Evolutionary conservation across 2,797 vertebrate genomes (phyloP), one percentile per base, ranked within the genome.

Genomic region (Acrocephalus scirpaceus): DNA sequence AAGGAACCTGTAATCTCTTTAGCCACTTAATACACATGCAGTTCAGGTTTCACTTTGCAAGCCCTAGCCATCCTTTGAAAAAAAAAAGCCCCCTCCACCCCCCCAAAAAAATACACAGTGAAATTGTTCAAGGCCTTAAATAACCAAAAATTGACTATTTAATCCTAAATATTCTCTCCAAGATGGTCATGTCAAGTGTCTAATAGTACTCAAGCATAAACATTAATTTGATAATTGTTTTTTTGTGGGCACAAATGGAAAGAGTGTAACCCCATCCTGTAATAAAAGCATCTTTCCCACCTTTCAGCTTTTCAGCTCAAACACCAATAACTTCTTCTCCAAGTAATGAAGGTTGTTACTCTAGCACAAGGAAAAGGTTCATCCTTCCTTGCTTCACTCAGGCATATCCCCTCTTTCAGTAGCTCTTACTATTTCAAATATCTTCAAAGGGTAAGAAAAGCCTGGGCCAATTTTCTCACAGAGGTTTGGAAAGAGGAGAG

Each of bases 71-170:
- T 13, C 7, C 5, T 45, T 70, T 62, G 14, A 29, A 56, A 76
- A 74, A 36, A 71, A 57, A 60, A 32, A 3, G 1, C 1, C 13
- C 5, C 8, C 4, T 18, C 4, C 3, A 30, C 5, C 3, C 8
- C 0, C 3, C 7, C 1, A 3, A 48, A 58, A n/a, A 45, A 4
- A 17, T 5, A 13, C 2, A 15, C 6, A 27, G 2, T 23, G 23
- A 70, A 81, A 30, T 36, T 65, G 1, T 74, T 65, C 53, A 57
- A 79, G 36, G 21, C 1, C 14, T 76, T 71, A 50, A 89, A 45
- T 22, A 56, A 60, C 8, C 7, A 69, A 66, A 87, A 70, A 11
- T 11, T 25, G 5, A 7, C 6, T 25, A 47, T 53, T 27, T 64
- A 57, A 47, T 45, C 38, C 20, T 69, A 40, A 81, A 61, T 57